A percentile compares a stretch with the other conserved stretches of the same genome.
Evolutionary conservation across 1,140 invertebrate species (phyloP).

Genomic region (Diorhabda sublineata): DNA sequence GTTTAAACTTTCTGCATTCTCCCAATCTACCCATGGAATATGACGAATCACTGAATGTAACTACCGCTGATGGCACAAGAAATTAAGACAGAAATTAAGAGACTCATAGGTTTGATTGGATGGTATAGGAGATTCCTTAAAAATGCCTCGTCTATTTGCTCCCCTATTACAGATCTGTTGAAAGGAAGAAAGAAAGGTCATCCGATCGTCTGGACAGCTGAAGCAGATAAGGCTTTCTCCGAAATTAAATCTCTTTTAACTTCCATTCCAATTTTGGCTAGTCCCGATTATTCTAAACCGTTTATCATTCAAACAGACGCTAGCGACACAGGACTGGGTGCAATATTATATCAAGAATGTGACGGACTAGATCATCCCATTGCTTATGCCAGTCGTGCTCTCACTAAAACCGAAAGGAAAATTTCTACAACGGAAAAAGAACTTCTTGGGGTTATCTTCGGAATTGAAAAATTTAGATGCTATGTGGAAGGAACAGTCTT

Average conservation of each 20-base stretch:
- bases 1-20: neutral
- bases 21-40: conserved; percentile 5
- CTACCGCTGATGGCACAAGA: conserved; percentile 17
- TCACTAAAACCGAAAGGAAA: conserved; percentile 44
- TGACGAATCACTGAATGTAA: neutral
- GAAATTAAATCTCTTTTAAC: conserved; percentile 7
- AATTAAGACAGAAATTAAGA: conserved; percentile 25
- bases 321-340: conserved; percentile 33
- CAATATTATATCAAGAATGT: conserved; percentile 16
- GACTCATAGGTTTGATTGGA: conserved; percentile 14
- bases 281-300: conserved; percentile 16
- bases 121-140: conserved; percentile 25
- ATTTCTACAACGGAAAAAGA: conserved; percentile 50
- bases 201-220: conserved; percentile 2
- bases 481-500: conserved; percentile 49
- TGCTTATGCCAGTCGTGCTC: conserved; percentile 40
- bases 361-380: conserved; percentile 24
- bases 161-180: conserved; percentile 35
- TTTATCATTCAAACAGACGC: conserved; percentile 33
- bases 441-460: conserved; percentile 48
- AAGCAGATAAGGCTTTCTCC: conserved; percentile 3
- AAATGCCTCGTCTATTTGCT: conserved; percentile 3
- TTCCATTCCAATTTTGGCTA: conserved; percentile 18
- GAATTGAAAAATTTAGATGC: conserved; percentile 44
- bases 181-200: conserved; percentile 17